Percentiles rank a stretch among this genome's conserved stretches.
These are phyloP conservation scores for Nothoprocta pentlandii DNA, from an alignment of 2,113 vertebrate species.

Conservation along the genomic window DNA sequence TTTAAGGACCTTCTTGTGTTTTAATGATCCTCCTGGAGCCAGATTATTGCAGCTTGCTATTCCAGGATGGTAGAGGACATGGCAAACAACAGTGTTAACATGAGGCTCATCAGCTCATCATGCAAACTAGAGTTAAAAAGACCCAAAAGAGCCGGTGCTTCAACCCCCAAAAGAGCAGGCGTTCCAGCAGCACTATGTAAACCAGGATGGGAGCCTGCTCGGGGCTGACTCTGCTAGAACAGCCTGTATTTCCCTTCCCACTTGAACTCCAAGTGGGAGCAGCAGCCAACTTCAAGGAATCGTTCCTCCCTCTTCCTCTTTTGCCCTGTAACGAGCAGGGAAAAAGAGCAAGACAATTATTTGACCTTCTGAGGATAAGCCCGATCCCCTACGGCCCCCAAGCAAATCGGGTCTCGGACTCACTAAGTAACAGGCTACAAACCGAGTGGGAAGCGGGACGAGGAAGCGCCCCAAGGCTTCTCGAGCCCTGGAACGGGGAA, in stretches of 20 bases:
- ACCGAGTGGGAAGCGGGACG: fast-evolving
- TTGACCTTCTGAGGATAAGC: background rate
- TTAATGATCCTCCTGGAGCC: background rate
- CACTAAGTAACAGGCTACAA: background rate
- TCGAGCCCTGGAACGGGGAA: background rate
- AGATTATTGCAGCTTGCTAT: background rate
- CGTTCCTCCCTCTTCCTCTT: background rate
- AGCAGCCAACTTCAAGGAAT: background rate
- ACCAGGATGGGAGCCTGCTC: background rate
- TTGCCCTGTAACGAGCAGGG: fast-evolving
- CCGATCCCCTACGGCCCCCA: background rate
- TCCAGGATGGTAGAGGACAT: background rate
- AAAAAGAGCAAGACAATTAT: background rate
- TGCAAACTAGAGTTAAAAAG: background rate
- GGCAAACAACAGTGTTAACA: fast-evolving
- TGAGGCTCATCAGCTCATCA: background rate
- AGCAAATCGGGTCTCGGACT: background rate
- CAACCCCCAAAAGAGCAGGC: fast-evolving
- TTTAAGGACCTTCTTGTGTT: background rate
- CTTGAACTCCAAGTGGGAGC: background rate
- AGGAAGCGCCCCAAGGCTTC: background rate
- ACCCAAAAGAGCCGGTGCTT: background rate
- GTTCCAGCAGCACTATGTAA: background rate
- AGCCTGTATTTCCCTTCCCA: background rate
- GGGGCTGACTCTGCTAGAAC: background rate